A percentile compares a stretch with the other conserved stretches of the same genome.
These are phyloP conservation scores for Polymixis lichenea DNA, from an alignment of 2,888 invertebrate genomes.

Conservation along the genomic window DNA sequence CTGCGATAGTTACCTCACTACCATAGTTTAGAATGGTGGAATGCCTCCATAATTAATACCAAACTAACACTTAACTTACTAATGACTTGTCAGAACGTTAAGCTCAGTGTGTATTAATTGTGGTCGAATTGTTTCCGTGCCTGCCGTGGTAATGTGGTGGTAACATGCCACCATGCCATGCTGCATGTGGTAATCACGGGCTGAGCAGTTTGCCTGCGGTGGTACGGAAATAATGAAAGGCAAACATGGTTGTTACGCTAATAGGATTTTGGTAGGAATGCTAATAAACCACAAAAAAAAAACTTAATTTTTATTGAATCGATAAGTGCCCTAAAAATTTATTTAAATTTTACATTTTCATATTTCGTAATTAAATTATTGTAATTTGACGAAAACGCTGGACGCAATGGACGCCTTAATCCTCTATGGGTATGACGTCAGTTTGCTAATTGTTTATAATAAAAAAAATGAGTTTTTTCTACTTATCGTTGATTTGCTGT, in stretches of 20 bases:
- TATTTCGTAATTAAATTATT: too few species aligned
- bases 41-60: constrained; percentile 20
- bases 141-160: constrained; percentile 63
- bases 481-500: too few species aligned
- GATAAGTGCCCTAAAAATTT: too few species aligned
- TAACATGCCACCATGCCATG: constrained; percentile 70
- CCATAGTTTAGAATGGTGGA: background rate
- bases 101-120: constrained; percentile 63
- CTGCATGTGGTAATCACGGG: constrained; percentile 46
- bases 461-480: too few species aligned
- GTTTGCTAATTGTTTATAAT: too few species aligned
- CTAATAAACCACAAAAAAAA: too few species aligned
- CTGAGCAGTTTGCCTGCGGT: constrained; percentile 41
- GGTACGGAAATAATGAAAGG: constrained; percentile 19
- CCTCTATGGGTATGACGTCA: too few species aligned
- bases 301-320: too few species aligned
- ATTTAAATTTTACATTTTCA: too few species aligned
- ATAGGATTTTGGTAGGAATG: background rate
- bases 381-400: too few species aligned
- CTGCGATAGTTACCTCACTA: background rate
- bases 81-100: constrained; percentile 67
- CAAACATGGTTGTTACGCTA: constrained; percentile 22
- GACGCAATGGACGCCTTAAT: too few species aligned
- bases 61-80: constrained; percentile 30
- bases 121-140: constrained; percentile 69